phyloP scores from a whole-genome alignment of 2,113 vertebrate species.

The Eulacestoma nigropectus region DNA sequence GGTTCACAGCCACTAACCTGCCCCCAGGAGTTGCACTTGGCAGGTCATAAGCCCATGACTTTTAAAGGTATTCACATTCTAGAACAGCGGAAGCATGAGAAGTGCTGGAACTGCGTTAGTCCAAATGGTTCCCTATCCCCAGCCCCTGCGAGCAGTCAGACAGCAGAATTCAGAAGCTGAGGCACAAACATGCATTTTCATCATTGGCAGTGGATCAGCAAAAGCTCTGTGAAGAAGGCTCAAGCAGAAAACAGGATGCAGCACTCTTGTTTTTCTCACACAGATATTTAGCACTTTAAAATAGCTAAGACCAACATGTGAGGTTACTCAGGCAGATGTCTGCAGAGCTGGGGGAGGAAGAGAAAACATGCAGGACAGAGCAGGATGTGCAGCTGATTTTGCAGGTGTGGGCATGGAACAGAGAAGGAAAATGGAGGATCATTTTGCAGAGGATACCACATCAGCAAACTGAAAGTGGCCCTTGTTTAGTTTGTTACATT shows the following conservation, averaged over 20 bases:
- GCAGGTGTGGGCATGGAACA: neutral
- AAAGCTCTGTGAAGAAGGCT: neutral
- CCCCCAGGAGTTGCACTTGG: neutral
- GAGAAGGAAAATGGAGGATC: neutral
- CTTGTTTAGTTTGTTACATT: neutral
- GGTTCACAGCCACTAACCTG: neutral
- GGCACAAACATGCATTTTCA: slow-evolving; percentile 20
- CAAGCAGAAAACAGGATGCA: slow-evolving; percentile 13
- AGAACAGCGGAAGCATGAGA: neutral
- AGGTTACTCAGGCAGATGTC: neutral
- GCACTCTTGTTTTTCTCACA: neutral
- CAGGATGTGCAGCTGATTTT: slow-evolving; percentile 1
- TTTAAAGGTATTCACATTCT: neutral
- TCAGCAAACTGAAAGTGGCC: neutral
- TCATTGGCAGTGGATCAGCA: neutral
- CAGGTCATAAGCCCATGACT: neutral
- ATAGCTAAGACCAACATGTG: neutral
- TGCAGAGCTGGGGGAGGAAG: neutral
- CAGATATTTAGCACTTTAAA: neutral
- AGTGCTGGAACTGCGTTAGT: neutral
- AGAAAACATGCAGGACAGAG: slow-evolving; percentile 25
- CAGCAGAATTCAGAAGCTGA: neutral
- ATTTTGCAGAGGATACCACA: neutral
- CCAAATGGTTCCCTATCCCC: neutral
- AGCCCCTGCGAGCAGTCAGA: neutral